Evolutionary conservation across 2,797 vertebrate species (phyloP).

Genomic region (Neosalanx taihuensis): DNA sequence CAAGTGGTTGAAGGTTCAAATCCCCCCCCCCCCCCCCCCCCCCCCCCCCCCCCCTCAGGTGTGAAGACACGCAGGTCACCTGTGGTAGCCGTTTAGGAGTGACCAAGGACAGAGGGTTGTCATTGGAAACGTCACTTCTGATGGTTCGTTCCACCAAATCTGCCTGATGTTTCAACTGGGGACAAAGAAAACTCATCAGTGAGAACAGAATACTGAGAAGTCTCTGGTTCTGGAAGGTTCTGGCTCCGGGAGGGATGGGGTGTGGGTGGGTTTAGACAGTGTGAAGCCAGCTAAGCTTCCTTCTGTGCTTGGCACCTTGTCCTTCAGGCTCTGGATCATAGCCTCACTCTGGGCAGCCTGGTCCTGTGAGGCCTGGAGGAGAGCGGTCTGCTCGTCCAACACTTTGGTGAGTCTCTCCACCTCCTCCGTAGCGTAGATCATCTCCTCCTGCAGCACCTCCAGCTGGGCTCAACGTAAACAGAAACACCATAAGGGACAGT

Average conservation of each 20-base stretch:
- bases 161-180: constrained; percentile 64
- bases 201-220: not conserved
- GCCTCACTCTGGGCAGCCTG: constrained; percentile 75
- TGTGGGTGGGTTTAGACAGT: no score
- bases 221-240: not conserved
- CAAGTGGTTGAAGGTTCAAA: no score
- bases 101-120: constrained; percentile 19
- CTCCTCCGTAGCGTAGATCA: constrained; percentile 83
- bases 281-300: not conserved
- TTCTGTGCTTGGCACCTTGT: constrained; percentile 68
- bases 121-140: constrained; percentile 44
- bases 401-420: constrained; percentile 84
- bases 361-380: constrained; percentile 80
- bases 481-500: not conserved
- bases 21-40: no score
- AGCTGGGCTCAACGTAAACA: constrained; percentile 63
- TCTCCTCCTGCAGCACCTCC: constrained; percentile 88
- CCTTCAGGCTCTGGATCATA: constrained; percentile 77
- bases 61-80: constrained; percentile 45
- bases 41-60: not conserved
- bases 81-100: constrained; percentile 62
- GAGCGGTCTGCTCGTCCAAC: constrained; percentile 78
- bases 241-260: not conserved
- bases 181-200: not conserved
- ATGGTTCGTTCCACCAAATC: constrained; percentile 57